phyloP scores from a whole-genome alignment of 2,888 invertebrate genomes.

The Drosophila phalerata region DNA sequence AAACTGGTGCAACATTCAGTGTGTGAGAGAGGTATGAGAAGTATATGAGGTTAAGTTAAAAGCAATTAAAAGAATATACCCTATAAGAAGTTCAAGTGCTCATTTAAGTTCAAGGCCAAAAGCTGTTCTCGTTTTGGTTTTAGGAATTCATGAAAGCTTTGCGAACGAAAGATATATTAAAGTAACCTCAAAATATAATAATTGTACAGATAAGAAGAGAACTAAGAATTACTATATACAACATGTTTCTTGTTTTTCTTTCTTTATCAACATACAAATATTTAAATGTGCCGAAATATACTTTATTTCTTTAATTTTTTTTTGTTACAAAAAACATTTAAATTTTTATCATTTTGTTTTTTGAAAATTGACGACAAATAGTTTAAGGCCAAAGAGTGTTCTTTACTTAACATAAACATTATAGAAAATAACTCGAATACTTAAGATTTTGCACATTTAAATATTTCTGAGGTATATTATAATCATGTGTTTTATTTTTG shows the following conservation, averaged over 20 bases:
- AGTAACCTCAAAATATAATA: constrained; percentile 12
- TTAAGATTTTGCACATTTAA: constrained; percentile 46
- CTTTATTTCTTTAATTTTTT: neutral
- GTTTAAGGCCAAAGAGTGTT: constrained; percentile 26
- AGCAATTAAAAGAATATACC: constrained; percentile 15
- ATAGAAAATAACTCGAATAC: constrained; percentile 1
- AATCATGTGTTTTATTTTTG: neutral
- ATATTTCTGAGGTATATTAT: constrained; percentile 44
- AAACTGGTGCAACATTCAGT: constrained; percentile 43
- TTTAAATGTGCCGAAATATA: constrained; percentile 34
- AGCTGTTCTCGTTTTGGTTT: neutral
- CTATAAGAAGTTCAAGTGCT: constrained; percentile 36
- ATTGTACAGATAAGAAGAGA: constrained; percentile 10
- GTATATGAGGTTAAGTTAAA: constrained; percentile 19
- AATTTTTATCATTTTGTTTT: constrained; percentile 2
- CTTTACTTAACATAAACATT: constrained; percentile 10
- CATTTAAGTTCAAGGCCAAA: constrained; percentile 25
- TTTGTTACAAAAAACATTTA: constrained; percentile 5
- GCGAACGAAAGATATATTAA: constrained; percentile 8
- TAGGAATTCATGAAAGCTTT: constrained; percentile 12
- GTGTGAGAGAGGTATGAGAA: constrained; percentile 32
- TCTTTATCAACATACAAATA: constrained; percentile 15
- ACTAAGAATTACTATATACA: constrained; percentile 13
- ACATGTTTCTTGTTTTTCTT: neutral
- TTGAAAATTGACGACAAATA: constrained; percentile 27